These are phyloP conservation scores for Myripristis murdjan DNA, from an alignment of 2,797 vertebrate genomes.

Conservation along the genomic window DNA sequence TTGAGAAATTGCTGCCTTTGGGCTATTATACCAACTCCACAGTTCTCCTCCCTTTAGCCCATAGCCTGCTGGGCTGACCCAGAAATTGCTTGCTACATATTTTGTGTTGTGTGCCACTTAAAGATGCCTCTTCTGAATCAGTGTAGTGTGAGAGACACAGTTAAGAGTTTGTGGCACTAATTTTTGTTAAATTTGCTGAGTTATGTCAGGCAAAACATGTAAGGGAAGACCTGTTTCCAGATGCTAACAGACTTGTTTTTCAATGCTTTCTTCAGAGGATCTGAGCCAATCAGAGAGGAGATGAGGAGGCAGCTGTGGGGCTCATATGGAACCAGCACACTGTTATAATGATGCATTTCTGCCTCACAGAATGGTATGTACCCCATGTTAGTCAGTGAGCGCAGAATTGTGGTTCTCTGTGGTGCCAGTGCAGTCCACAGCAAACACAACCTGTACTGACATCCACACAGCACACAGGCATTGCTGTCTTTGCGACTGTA, in stretches of 20 bases:
- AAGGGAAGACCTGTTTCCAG: conserved; percentile 17
- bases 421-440: background rate
- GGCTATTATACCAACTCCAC: conserved; percentile 65
- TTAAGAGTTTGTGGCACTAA: conserved; percentile 23
- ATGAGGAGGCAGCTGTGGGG: conserved; percentile 66
- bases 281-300: background rate
- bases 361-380: conserved; percentile 62
- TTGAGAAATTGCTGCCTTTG: conserved; percentile 70
- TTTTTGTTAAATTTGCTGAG: conserved; percentile 12
- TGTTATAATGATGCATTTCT: conserved; percentile 80
- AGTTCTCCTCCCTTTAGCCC: conserved; percentile 71
- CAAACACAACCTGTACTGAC: conserved; percentile 2
- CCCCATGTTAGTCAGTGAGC: conserved; percentile 46
- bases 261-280: conserved; percentile 9
- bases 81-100: conserved; percentile 67
- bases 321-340: conserved; percentile 77
- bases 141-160: conserved; percentile 41
- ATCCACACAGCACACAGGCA: background rate
- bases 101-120: conserved; percentile 14
- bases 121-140: conserved; percentile 34
- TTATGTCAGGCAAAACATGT: background rate
- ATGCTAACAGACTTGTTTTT: conserved; percentile 30
- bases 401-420: conserved; percentile 19
- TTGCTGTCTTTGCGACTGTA: no score
- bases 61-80: conserved; percentile 77